phyloP scores from a whole-genome alignment of 1,140 invertebrate species.

The Neomicropteryx cornuta region DNA sequence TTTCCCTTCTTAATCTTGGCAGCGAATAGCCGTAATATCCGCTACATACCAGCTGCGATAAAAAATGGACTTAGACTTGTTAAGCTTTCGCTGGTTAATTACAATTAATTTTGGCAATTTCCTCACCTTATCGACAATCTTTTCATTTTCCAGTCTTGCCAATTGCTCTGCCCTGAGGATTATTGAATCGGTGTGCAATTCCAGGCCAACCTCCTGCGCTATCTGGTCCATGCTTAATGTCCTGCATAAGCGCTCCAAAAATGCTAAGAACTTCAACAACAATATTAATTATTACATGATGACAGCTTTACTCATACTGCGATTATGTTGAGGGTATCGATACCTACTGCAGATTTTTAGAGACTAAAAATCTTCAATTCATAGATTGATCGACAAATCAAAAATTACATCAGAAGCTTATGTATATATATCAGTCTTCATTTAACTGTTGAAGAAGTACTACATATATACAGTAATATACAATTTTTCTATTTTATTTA shows the following conservation, averaged over 20 bases:
- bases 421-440: too few relatives aligned
- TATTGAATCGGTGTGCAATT: conserved; percentile 67
- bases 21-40: conserved; percentile 55
- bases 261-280: conserved; percentile 53
- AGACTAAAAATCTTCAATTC: background rate
- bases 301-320: conserved; percentile 34
- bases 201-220: conserved; percentile 63
- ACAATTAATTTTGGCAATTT: conserved; percentile 9
- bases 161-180: conserved; percentile 66
- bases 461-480: too few relatives aligned
- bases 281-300: conserved; percentile 16
- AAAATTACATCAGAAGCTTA: too few relatives aligned
- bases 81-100: too few relatives aligned
- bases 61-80: conserved; percentile 19
- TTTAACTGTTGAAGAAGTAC: too few relatives aligned
- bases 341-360: conserved; percentile 22
- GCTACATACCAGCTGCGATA: conserved; percentile 49
- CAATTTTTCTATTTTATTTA: too few relatives aligned
- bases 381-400: conserved; percentile 3
- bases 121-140: conserved; percentile 63
- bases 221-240: conserved; percentile 67
- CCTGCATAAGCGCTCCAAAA: conserved; percentile 58
- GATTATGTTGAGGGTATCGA: conserved; percentile 27
- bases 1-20: conserved; percentile 57
- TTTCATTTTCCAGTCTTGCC: conserved; percentile 63